Evolutionary conservation across 2,888 invertebrate genomes (phyloP), one percentile per base, ranked within the genome.

Genomic region (Drosophila maculinotata): DNA sequence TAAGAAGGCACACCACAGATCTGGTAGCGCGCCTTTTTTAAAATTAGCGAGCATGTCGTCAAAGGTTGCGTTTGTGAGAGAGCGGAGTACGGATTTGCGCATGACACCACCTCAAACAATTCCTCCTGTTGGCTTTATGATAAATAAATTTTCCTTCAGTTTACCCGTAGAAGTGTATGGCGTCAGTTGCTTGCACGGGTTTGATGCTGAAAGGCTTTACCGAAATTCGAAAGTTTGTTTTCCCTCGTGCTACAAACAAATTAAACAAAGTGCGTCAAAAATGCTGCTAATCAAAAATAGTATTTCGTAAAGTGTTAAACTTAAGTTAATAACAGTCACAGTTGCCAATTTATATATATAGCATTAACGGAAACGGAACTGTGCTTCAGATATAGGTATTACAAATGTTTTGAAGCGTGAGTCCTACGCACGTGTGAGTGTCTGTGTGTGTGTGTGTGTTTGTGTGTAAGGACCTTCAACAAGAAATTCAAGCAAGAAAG

Each of bases 381-480:
- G 51, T 57, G 64, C 59, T 33, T 59, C 63, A 39, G 44, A 71
- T 52, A 45, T 51, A 54, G 56, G 62, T 36, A 20, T 49, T 42
- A 59, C 51, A 62, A 15, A 20, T 10, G 28, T 36, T 53, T 62
- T 63, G 45, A 58, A 30, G 58, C 67, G 62, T 48, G 59, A 60
- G 44, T 33, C 41, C n/a, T 36, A 60, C 39, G 33, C 54, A 60
- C 56, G 63, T 62, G 73, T 71, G 56, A 51, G 59, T 67, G 38
- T 38, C 51, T 47, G 30, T 54, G 28, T 26, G 39, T 45, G 14
- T 45, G 35, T 31, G 28, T 36, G 17, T 45, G 12, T 53, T 25
- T 57, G 36, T 72, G 42, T 52, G 62, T 67, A 49, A 76, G 51
- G 81, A 87, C 81, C 81, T 81, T 87, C 81, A 73, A 47, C 59